Evolutionary conservation across 2,113 vertebrate species (phyloP).

Genomic region (Engraulis encrasicolus): DNA sequence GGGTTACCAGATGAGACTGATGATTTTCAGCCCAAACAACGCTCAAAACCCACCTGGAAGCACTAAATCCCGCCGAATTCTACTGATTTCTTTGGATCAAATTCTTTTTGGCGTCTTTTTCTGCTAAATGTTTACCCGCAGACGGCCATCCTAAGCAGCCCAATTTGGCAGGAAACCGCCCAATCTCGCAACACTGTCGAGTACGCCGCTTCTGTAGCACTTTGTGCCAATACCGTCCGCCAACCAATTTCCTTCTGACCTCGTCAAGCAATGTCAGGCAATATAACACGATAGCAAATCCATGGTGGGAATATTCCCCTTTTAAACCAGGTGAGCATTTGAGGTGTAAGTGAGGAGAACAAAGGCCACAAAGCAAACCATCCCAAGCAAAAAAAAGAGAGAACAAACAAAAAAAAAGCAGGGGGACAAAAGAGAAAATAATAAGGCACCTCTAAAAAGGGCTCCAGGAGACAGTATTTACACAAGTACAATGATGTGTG

Average conservation of each 20-base stretch:
- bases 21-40: too few species aligned
- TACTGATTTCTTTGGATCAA: too few species aligned
- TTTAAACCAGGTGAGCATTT: neutral
- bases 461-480: conserved; percentile 7
- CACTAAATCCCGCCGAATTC: too few species aligned
- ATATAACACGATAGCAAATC: neutral
- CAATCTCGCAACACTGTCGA: too few species aligned
- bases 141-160: too few species aligned
- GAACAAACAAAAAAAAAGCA: neutral
- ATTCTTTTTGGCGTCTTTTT: too few species aligned
- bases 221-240: neutral
- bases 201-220: too few species aligned
- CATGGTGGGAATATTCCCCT: neutral
- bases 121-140: too few species aligned
- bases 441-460: neutral
- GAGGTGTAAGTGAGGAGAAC: neutral
- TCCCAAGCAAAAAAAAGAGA: neutral
- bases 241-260: neutral
- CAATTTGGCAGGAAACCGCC: too few species aligned
- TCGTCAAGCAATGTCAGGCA: neutral
- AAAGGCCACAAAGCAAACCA: neutral
- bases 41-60: too few species aligned
- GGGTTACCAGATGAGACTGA: too few species aligned
- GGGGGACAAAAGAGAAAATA: neutral
- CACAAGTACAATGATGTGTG: conserved; percentile 21